These are phyloP conservation scores for Drosophila algonquin DNA, from an alignment of 2,888 invertebrate genomes.

Conservation along the genomic window DNA sequence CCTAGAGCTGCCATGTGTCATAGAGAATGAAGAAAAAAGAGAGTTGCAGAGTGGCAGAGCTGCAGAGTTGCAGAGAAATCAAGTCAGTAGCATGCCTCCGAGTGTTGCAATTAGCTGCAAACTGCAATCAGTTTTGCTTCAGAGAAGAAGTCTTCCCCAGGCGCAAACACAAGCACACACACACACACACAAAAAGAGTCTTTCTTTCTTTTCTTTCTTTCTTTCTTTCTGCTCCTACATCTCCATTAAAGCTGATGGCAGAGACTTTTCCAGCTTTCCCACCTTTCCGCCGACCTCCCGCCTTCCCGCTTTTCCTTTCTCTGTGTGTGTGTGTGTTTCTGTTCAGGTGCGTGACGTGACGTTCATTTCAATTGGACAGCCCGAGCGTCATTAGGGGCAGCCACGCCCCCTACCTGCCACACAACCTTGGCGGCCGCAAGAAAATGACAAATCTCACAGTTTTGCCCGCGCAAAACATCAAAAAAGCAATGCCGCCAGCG, in stretches of 20 bases:
- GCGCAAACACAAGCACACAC: constrained; percentile 34
- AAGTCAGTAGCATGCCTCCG: constrained; percentile 49
- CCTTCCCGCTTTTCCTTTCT: constrained; percentile 14
- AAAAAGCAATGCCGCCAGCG: constrained; percentile 11
- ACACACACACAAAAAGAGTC: constrained; percentile 20
- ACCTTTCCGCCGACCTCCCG: no score
- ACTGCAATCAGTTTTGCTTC: constrained; percentile 56
- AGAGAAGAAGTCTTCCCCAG: constrained; percentile 36
- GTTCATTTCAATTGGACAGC: constrained; percentile 51
- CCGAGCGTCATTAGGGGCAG: constrained; percentile 36
- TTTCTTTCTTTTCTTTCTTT: constrained; percentile 18
- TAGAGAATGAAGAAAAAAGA: constrained; percentile 19
- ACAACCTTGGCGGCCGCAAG: constrained; percentile 35
- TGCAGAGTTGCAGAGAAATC: constrained; percentile 23
- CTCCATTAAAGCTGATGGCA: constrained; percentile 10
- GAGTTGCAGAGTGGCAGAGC: not conserved
- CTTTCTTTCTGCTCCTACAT: constrained; percentile 23
- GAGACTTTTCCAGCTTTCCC: constrained; percentile 29
- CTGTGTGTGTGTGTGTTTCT: constrained; percentile 16
- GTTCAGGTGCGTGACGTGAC: constrained; percentile 53
- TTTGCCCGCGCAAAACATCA: constrained; percentile 31
- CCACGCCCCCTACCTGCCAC: constrained; percentile 32
- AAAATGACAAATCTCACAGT: constrained; percentile 41
- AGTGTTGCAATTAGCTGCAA: constrained; percentile 59
- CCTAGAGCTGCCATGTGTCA: constrained; percentile 52